These are phyloP conservation scores for Aleadryas rufinucha DNA, from an alignment of 2,113 vertebrate genomes.

Conservation along the genomic window DNA sequence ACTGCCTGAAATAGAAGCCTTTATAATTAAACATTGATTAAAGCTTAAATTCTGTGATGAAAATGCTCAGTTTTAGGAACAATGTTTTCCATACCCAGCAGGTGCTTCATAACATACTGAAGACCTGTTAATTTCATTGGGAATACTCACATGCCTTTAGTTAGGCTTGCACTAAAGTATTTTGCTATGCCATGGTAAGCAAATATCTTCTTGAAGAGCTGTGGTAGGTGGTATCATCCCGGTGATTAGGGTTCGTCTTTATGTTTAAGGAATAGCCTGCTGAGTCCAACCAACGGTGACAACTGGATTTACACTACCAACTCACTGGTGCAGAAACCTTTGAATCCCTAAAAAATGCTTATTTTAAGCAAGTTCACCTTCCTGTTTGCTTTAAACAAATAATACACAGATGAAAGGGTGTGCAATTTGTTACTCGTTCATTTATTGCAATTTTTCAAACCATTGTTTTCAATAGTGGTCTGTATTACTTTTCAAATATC, in stretches of 20 bases:
- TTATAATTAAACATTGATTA: not conserved
- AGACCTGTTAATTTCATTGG: not conserved
- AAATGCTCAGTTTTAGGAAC: not conserved
- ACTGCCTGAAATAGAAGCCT: not conserved
- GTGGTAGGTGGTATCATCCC: not conserved
- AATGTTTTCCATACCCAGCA: not conserved
- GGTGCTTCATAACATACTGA: not conserved
- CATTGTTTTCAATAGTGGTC: not conserved
- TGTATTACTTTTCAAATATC: not conserved
- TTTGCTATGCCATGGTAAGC: fast-evolving
- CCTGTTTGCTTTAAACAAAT: not conserved
- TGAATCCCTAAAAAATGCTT: not conserved
- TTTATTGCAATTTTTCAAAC: not conserved
- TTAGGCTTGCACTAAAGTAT: not conserved
- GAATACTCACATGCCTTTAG: not conserved
- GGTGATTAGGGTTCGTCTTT: not conserved
- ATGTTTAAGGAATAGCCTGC: not conserved
- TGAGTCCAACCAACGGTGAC: not conserved
- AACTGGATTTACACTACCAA: not conserved
- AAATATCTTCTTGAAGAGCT: not conserved
- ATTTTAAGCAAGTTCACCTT: not conserved
- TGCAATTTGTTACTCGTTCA: not conserved
- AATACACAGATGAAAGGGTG: not conserved
- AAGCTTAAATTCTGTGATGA: not conserved
- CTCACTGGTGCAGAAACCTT: not conserved